A percentile compares a stretch with the other conserved stretches of the same genome.
phyloP scores from a whole-genome alignment of 1,140 invertebrate species.

The Psilanteris sp. region DNA sequence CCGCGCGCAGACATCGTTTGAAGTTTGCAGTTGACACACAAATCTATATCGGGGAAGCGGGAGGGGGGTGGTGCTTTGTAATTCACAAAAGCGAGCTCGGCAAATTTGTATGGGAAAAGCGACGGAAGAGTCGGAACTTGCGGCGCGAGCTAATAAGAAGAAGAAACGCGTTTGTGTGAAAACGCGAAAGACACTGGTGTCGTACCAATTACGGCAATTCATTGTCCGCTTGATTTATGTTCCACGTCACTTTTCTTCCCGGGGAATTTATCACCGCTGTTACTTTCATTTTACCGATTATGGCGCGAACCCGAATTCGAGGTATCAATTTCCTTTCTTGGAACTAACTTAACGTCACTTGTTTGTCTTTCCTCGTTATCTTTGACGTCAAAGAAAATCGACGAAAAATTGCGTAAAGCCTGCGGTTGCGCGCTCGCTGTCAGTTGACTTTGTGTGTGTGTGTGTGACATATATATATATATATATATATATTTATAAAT shows the following conservation, averaged over 20 bases:
- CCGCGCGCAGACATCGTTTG: neutral
- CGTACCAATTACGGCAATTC: slow-evolving; percentile 36
- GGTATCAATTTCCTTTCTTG: slow-evolving; percentile 30
- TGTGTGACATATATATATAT: too few relatives aligned
- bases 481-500: too few relatives aligned
- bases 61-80: slow-evolving; percentile 21
- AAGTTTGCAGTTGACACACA: slow-evolving; percentile 32
- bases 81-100: slow-evolving; percentile 25
- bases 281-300: slow-evolving; percentile 43
- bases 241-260: slow-evolving; percentile 22
- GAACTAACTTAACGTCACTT: slow-evolving; percentile 8
- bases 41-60: slow-evolving; percentile 33
- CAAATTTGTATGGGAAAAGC: slow-evolving; percentile 50
- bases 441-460: too few relatives aligned
- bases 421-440: too few relatives aligned
- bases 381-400: slow-evolving; percentile 12
- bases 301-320: slow-evolving; percentile 23
- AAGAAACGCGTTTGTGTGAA: neutral
- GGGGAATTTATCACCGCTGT: slow-evolving; percentile 29
- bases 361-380: slow-evolving; percentile 20
- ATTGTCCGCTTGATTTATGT: slow-evolving; percentile 49
- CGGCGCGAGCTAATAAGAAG: too few relatives aligned
- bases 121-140: slow-evolving; percentile 17
- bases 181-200: slow-evolving; percentile 35
- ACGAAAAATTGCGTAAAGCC: too few relatives aligned